Evolutionary conservation across 2,797 vertebrate species (phyloP), one percentile per base, ranked within the genome.

Genomic region (Australoheros facetus): DNA sequence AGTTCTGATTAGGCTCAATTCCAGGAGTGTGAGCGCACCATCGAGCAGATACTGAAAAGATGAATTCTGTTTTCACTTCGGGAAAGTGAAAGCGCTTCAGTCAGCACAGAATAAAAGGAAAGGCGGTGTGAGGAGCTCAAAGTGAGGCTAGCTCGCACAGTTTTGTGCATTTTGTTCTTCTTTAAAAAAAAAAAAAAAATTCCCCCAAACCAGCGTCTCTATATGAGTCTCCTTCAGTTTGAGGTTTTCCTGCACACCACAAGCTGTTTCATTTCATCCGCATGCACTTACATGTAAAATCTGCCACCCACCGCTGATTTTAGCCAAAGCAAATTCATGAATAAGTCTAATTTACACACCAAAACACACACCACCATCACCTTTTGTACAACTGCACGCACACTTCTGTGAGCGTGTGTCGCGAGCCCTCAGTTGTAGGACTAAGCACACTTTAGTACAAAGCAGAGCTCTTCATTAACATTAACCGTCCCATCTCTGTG

Each of bases 241-340:
- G 66, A 79, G 69, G 58, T 75, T 78, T 74, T 56, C 48, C 32
- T 60, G 26, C 56, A 37, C 28, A 1, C 42, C 57, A 39, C 71
- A 56, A 32, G 55, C 72, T 77, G 76, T 81, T 80, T 87, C 78
- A 78, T 69, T 53, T 66, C 48, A 79, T 86, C 76, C 85, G n/a
- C 26, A 17, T 37, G 8, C 13, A 28, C 17, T 53, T 66, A 55
- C 55, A 39, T 42, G 17, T 37, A 73, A 77, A 59, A 55, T 79
- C 66, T 19, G 80, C 75, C 82, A 58, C 79, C 48, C 30, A 71
- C 72, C 30, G 48, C 56, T 48, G 30, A 76, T 79, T 89, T 84
- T 58, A 75, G 77, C 78, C 16, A 84, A 87, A 87, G 37, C 32
- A 37, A 83, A 42, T 42, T 72, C 56, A 57, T 42, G 51, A 84